phyloP scores from a whole-genome alignment of 2,797 vertebrate species.

The Rhinichthys osculus region DNA sequence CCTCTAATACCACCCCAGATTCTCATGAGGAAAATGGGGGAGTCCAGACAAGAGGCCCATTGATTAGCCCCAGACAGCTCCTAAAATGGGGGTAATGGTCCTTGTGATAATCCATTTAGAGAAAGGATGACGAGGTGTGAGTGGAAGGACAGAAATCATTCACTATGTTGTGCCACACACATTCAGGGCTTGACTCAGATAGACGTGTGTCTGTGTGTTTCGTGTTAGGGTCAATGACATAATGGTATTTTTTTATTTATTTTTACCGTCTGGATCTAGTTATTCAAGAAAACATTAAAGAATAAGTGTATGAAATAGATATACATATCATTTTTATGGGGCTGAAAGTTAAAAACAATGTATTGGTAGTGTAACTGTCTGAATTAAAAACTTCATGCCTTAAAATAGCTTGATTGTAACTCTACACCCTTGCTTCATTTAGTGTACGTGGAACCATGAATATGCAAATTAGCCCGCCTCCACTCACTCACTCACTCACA shows the following conservation, averaged over 20 bases:
- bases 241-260: background rate
- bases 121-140: constrained; percentile 38
- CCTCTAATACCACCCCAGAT: constrained; percentile 51
- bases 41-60: constrained; percentile 60
- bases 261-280: background rate
- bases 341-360: too few relatives aligned
- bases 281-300: too few relatives aligned
- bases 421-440: too few relatives aligned
- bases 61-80: constrained; percentile 57
- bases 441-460: too few relatives aligned
- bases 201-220: background rate
- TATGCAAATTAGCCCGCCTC: too few relatives aligned
- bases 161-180: constrained; percentile 7
- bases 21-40: constrained; percentile 51
- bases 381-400: too few relatives aligned
- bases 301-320: too few relatives aligned
- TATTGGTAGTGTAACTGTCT: background rate
- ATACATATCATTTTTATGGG: too few relatives aligned
- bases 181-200: constrained; percentile 8
- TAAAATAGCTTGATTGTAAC: too few relatives aligned
- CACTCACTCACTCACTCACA: too few relatives aligned
- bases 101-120: constrained; percentile 59
- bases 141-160: constrained; percentile 14
- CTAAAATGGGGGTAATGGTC: constrained; percentile 62
- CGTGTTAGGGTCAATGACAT: background rate